Base-by-base conservation (phyloP, 2,888 invertebrate species). In the Tenthredo livida region DNA sequence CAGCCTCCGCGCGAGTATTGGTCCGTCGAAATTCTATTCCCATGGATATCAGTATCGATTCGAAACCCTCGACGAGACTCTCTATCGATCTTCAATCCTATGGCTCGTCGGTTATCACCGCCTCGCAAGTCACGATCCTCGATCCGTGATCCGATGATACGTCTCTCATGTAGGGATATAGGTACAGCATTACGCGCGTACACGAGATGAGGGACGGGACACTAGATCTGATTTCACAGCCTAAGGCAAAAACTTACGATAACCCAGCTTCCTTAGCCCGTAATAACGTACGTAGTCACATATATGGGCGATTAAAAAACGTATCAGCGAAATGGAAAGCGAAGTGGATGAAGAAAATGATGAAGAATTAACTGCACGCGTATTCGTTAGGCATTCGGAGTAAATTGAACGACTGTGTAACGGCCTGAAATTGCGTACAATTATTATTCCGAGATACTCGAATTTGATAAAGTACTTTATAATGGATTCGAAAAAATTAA, bases 221-320 rank as follows among this genome's bases (percentile, higher is more conserved):
- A 78, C 58, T 78, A 77, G 84, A 84, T 84, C 84, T 84, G 84
- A 84, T 84, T 84, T 84, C 84, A 84, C 84, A 47, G 78, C 84
- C 78, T 21, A 33, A 58, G 78, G 84, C 67, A 78, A 67, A 40
- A 80, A 58, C 58, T 12, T 61, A 80, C 25, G 5, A 29, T 21
- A 17, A 50, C 33, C n/a, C 50, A 25, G 77, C 33, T 54, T 77
- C 77, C 77, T 77, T 21, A 4, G 21, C 21, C 43, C 43, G 21
- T 43, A n/a, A 12, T 43, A 43, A 43, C 25, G 4, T 17, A 33
- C 7, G 17, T 67, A 29, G 1, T 2, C 2, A 29, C 29, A 17
- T 15, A 29, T 7, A 33, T 67, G 7, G 17, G 17, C 29, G 5
- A 67, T 43, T 40, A 37, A 73, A 73, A 73, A 73, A 73, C 17